Conservation (phyloP, 2,888 invertebrate species). For the Drosophila merina region DNA sequence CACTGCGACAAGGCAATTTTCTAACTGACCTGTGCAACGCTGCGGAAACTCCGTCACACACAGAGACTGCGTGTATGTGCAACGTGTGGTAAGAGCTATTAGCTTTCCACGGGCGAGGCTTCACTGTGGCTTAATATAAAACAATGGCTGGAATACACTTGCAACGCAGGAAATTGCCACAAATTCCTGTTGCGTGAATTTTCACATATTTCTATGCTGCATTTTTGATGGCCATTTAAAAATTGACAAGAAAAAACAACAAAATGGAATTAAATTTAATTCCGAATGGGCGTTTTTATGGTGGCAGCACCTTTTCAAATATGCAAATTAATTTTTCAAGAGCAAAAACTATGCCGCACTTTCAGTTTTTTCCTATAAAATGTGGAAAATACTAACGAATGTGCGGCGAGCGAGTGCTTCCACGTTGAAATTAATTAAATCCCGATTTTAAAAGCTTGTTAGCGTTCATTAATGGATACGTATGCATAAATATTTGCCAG, state of each 20-base stretch:
- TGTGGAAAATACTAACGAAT: constrained; percentile 9
- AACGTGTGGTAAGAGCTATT: constrained; percentile 8
- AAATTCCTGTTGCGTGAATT: constrained; percentile 1
- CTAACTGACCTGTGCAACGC: not conserved
- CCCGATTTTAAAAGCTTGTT: constrained; percentile 1
- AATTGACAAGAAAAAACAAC: constrained; percentile 3
- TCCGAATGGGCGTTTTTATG: constrained; percentile 27
- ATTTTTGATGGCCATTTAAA: not conserved
- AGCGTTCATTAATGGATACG: not conserved
- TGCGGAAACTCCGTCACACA: constrained; percentile 12
- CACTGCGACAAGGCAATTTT: constrained; percentile 8
- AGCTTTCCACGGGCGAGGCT: constrained; percentile 2
- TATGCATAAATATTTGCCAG: not conserved
- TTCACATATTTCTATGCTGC: constrained; percentile 2
- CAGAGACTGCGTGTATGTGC: constrained; percentile 22
- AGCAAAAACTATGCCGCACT: not conserved
- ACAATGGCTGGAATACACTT: constrained; percentile 10
- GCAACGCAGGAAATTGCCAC: constrained; percentile 1
- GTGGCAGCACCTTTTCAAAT: constrained; percentile 10
- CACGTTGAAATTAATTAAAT: constrained; percentile 10
- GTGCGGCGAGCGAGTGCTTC: not conserved
- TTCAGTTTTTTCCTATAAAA: constrained; percentile 9
- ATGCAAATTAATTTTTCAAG: constrained; percentile 29
- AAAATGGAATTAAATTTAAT: constrained; percentile 23
- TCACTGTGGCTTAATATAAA: constrained; percentile 12